Evolutionary conservation across 2,797 vertebrate species (phyloP), one percentile per base, ranked within the genome.

Genomic region (Anguilla pacifica): DNA sequence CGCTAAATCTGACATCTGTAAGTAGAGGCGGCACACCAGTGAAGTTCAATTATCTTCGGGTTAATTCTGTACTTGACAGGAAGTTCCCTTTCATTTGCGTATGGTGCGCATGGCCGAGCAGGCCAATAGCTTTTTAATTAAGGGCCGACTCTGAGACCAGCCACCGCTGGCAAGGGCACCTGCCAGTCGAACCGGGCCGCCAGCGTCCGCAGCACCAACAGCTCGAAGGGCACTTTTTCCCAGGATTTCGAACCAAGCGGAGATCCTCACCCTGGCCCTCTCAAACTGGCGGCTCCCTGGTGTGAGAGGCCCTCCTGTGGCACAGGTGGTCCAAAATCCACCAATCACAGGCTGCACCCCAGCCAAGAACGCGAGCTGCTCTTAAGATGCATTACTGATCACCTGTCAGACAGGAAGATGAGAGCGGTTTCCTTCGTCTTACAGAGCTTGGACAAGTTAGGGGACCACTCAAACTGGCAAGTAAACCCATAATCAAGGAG

Each of bases 101-200:
- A 43, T 67, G 72, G 55, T 39, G 84, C 53, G 70, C 70, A 88
- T 17, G 77, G 67, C 15, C 61, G 53, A 88, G 35, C 67, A 67
- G 3, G 35, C 85, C 55, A 55, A 46, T 9, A 55, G 28, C 6
- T 55, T 74, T 46, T 82, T 88, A 88, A 85, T 88, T 88, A 85
- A 81, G 87, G 61, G 15, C 83, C 39, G 10, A 61, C 84, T 85
- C 84, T 57, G 59, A 85, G 59, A 79, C 53, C 11, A 85, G 84
- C 0, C 17, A 81, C 61, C 22, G 25, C 53, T 64, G 72, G 31
- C 39, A 22, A 85, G 46, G 67, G 13, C 35, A 49, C 87, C 67
- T 61, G 51, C 51, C 53, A 81, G 77, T 85, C 70, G 6, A 55
- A 31, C 51, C n/a, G 13, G 15, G 22, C 55, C 28, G 22, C 43